These are phyloP conservation scores for Octodon degus DNA, from an alignment of 2,113 vertebrate genomes.

Conservation along the genomic window DNA sequence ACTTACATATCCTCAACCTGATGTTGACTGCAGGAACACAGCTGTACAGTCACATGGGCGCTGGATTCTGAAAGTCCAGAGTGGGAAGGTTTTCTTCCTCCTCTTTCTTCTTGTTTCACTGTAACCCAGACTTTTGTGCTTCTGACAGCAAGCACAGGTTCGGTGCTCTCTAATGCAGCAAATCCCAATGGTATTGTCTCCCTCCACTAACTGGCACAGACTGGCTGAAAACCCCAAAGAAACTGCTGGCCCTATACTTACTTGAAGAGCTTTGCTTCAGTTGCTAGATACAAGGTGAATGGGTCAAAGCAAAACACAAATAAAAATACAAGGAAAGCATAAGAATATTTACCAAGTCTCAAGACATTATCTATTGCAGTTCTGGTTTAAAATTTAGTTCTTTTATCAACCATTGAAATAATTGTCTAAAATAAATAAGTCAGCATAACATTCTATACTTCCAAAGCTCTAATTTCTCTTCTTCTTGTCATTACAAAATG, in stretches of 20 bases:
- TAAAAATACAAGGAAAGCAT: not conserved
- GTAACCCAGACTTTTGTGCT: not conserved
- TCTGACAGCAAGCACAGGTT: not conserved
- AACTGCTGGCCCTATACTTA: not conserved
- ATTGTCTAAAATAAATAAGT: not conserved
- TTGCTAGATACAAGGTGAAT: not conserved
- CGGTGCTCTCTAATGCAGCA: not conserved
- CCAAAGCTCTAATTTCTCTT: not conserved
- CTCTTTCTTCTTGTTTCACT: not conserved
- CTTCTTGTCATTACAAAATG: slow-evolving; percentile 37
- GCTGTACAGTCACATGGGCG: not conserved
- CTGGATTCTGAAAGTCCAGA: not conserved
- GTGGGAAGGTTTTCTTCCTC: not conserved
- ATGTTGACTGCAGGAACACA: not conserved
- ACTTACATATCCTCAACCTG: not conserved
- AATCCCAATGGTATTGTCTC: not conserved
- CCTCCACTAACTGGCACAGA: not conserved
- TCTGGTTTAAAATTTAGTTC: slow-evolving; percentile 28
- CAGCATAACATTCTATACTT: not conserved
- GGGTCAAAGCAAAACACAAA: not conserved
- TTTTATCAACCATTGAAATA: not conserved
- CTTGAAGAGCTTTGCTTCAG: not conserved
- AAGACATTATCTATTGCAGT: not conserved
- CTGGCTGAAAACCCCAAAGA: not conserved
- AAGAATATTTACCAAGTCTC: not conserved